Conservation (phyloP, 64 coral and sea anemone genomes). For the Acropora yongei region DNA sequence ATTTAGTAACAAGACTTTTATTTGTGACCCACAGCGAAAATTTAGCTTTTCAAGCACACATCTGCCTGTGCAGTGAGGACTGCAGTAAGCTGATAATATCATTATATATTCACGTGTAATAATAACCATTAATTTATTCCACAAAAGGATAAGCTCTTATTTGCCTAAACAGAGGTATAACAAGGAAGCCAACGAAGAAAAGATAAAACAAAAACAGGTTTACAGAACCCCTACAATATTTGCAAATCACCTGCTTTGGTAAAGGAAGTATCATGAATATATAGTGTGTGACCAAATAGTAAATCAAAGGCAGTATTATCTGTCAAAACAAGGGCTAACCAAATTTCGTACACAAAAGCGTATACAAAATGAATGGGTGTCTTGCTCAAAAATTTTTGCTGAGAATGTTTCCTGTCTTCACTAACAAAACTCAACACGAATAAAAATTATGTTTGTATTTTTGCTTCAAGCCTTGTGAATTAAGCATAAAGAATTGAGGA, state of each 20-base stretch:
- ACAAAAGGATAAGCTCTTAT: too few relatives aligned
- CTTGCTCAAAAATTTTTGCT: neutral
- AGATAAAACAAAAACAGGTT: neutral
- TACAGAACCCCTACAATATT: neutral
- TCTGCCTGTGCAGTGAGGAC: neutral
- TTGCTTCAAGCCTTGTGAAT: neutral
- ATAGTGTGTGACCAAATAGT: neutral
- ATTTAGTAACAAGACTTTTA: neutral
- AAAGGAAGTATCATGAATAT: neutral
- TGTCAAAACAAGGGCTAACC: neutral
- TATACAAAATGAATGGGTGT: neutral
- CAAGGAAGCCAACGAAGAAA: neutral
- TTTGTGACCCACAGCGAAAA: neutral
- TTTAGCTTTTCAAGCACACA: neutral
- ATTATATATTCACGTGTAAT: neutral
- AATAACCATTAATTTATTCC: neutral
- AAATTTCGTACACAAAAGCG: slow-evolving; percentile 5
- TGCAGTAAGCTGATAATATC: neutral
- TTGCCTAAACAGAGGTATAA: neutral
- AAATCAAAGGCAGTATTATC: neutral
- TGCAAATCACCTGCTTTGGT: too few relatives aligned
- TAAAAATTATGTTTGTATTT: neutral
- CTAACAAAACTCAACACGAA: neutral
- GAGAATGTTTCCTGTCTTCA: neutral
- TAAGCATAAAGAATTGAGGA: neutral